Conservation (phyloP, 2,113 vertebrate species). For the Sceloporus tristichus region DNA sequence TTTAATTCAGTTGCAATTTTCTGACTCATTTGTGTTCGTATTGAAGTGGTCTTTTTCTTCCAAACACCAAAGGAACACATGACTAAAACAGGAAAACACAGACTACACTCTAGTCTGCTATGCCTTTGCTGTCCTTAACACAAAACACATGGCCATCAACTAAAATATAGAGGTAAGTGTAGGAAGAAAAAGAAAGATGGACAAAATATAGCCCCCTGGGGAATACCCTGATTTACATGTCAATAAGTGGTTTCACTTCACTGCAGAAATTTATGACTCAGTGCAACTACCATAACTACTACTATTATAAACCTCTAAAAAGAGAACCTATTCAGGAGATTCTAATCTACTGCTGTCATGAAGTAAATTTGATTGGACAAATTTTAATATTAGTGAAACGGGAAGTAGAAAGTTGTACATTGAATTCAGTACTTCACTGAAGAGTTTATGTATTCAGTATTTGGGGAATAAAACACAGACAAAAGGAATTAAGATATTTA, state of each 20-base stretch:
- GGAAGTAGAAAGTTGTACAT: neutral
- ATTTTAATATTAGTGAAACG: neutral
- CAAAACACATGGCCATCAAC: slow-evolving; percentile 63
- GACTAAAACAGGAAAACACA: slow-evolving; percentile 53
- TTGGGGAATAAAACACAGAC: slow-evolving; percentile 47
- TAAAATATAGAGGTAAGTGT: slow-evolving; percentile 67
- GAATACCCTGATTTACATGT: slow-evolving; percentile 48
- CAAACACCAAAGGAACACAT: slow-evolving; percentile 46
- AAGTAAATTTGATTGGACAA: slow-evolving; percentile 14
- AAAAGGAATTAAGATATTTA: slow-evolving; percentile 13
- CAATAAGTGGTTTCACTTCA: slow-evolving; percentile 22
- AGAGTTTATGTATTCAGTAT: slow-evolving; percentile 47
- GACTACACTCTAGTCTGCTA: slow-evolving; percentile 50
- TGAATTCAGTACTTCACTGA: slow-evolving; percentile 20
- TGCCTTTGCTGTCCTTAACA: slow-evolving; percentile 56
- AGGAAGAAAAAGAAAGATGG: slow-evolving; percentile 51
- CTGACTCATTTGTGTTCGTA: slow-evolving; percentile 68
- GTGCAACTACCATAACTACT: neutral
- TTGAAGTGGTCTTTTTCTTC: slow-evolving; percentile 58
- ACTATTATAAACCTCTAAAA: slow-evolving; percentile 35
- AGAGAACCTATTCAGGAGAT: neutral
- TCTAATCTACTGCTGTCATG: slow-evolving; percentile 25
- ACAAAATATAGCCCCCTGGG: slow-evolving; percentile 54
- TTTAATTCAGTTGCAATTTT: slow-evolving; percentile 48
- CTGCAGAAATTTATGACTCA: slow-evolving; percentile 6